phyloP scores from a whole-genome alignment of 2,113 vertebrate species.

The Gulo gulo region DNA sequence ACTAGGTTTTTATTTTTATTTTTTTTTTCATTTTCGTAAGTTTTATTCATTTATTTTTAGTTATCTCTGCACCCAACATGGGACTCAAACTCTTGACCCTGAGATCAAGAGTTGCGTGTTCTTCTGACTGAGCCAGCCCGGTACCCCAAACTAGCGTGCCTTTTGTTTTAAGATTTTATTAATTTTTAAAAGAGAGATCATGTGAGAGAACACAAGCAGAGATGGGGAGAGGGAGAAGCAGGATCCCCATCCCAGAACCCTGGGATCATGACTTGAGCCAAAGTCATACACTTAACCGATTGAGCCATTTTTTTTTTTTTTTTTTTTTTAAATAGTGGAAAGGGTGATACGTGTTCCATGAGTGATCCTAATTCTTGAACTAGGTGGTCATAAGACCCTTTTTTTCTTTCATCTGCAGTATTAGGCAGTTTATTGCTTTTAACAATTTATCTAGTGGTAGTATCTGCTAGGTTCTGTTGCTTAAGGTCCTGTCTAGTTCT shows the following conservation, averaged over 20 bases:
- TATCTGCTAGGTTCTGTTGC: background rate
- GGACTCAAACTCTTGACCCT: background rate
- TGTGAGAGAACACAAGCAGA: background rate
- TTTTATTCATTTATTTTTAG: background rate
- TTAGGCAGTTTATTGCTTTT: background rate
- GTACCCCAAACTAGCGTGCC: background rate
- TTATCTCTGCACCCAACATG: background rate
- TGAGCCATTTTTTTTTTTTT: background rate
- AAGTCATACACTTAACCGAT: background rate
- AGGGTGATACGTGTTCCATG: background rate
- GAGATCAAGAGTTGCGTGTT: background rate
- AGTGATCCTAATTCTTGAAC: background rate
- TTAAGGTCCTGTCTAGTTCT: background rate
- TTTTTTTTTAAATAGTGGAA: background rate
- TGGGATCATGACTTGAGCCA: background rate
- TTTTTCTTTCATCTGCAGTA: background rate
- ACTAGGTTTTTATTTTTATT: background rate
- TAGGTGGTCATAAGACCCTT: background rate
- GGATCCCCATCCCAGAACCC: background rate
- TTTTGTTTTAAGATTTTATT: background rate
- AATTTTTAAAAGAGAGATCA: background rate
- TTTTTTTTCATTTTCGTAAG: background rate
- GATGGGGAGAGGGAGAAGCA: no score
- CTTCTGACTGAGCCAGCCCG: background rate
- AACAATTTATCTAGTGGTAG: background rate